Evolutionary conservation across 2,113 vertebrate genomes (phyloP).

Genomic region (Chamaea fasciata): DNA sequence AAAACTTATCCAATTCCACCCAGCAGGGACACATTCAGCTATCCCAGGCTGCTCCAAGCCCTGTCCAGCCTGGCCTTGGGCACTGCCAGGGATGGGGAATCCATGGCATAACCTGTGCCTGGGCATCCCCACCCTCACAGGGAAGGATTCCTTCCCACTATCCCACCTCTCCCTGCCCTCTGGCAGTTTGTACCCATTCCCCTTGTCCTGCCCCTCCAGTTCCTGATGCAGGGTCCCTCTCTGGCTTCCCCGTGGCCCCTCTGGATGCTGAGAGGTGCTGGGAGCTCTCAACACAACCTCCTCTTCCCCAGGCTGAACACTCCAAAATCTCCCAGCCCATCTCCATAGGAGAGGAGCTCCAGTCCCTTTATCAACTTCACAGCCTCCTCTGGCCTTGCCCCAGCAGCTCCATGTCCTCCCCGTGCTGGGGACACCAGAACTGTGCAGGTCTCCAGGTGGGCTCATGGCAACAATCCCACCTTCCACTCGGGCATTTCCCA

Average conservation of each 20-base stretch:
- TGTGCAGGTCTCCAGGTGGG: background rate
- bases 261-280: fast-evolving
- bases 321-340: background rate
- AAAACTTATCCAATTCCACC: fast-evolving
- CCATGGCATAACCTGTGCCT: background rate
- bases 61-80: background rate
- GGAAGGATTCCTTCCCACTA: background rate
- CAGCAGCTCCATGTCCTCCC: background rate
- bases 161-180: background rate
- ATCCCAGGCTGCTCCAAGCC: background rate
- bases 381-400: background rate
- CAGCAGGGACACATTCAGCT: background rate
- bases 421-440: background rate
- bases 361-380: fast-evolving
- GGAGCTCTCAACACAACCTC: background rate
- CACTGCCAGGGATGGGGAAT: background rate
- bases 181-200: fast-evolving
- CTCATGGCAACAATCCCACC: background rate
- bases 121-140: fast-evolving
- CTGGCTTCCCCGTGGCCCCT: background rate
- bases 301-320: background rate
- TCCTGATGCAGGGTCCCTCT: background rate
- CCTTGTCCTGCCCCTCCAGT: background rate
- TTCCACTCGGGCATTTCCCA: background rate
- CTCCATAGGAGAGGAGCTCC: background rate